Evolutionary conservation across 92 coral and sea anemone genomes (phyloP).

Genomic region (Plumapathes pennacea): DNA sequence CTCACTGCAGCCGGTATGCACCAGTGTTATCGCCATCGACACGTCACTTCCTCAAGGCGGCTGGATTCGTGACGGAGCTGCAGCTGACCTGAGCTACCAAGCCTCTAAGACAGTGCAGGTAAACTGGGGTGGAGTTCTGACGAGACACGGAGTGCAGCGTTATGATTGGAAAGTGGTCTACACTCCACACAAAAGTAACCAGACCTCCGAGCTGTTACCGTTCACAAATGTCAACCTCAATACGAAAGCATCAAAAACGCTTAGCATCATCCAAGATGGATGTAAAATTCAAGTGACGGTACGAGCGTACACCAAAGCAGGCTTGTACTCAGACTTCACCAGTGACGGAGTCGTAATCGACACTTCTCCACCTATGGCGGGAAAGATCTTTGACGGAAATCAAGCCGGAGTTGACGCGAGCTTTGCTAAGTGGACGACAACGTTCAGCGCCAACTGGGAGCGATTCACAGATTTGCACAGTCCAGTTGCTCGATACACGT

Average conservation of each 20-base stretch:
- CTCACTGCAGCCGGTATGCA: slow-evolving; percentile 63
- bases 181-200: slow-evolving; percentile 32
- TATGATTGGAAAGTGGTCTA: slow-evolving; percentile 82
- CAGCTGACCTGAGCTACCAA: slow-evolving; percentile 81
- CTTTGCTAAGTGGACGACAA: slow-evolving; percentile 82
- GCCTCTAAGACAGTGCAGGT: slow-evolving; percentile 67
- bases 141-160: slow-evolving; percentile 70
- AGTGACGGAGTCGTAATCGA: slow-evolving; percentile 87
- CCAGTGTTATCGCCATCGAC: slow-evolving; percentile 68
- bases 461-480: slow-evolving; percentile 77
- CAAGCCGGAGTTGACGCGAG: slow-evolving; percentile 54
- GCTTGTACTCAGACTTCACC: slow-evolving; percentile 65
- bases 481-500: slow-evolving; percentile 72
- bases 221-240: slow-evolving; percentile 59
- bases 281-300: slow-evolving; percentile 51
- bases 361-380: slow-evolving; percentile 70
- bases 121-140: slow-evolving; percentile 93
- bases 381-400: slow-evolving; percentile 65
- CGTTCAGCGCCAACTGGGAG: slow-evolving; percentile 84
- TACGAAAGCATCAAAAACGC: slow-evolving; percentile 57
- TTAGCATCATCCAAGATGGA: slow-evolving; percentile 65
- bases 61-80: slow-evolving; percentile 86
- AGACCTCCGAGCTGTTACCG: slow-evolving; percentile 32
- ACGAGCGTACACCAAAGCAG: slow-evolving; percentile 89
- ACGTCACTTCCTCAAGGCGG: slow-evolving; percentile 81